Percentiles rank a stretch among this genome's conserved stretches.
phyloP scores from a whole-genome alignment of 2,797 vertebrate genomes.

The Anisognathus igniventris region DNA sequence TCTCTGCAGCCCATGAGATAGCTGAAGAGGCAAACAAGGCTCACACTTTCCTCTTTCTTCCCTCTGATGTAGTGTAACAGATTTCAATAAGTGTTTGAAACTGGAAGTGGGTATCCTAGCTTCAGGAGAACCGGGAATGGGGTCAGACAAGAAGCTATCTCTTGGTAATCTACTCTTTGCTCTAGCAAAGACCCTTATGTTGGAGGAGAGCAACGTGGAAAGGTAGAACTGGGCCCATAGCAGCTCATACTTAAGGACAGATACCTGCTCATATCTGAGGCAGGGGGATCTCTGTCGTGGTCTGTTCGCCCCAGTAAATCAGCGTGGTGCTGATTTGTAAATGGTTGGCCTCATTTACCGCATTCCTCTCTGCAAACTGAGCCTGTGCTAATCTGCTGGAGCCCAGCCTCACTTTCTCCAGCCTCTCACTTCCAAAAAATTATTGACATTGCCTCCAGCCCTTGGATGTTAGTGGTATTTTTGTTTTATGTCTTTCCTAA shows the following conservation, averaged over 20 bases:
- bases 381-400: conserved; percentile 33
- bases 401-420: neutral
- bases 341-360: neutral
- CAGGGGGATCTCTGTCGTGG: neutral
- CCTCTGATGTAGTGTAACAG: neutral
- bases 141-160: neutral
- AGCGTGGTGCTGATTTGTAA: neutral
- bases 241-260: neutral
- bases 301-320: neutral
- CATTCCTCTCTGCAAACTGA: conserved; percentile 41
- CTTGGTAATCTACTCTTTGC: neutral
- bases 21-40: neutral
- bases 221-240: neutral
- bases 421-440: neutral
- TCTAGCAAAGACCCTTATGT: neutral
- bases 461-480: conserved; percentile 56
- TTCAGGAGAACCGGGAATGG: neutral
- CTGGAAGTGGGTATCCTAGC: neutral
- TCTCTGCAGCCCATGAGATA: neutral
- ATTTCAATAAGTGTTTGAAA: neutral
- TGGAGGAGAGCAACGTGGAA: accelerated
- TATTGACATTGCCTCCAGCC: conserved; percentile 30
- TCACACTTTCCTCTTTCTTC: neutral
- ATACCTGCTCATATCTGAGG: neutral
- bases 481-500: conserved; percentile 58